Base-by-base conservation (phyloP, 2,797 vertebrate species). In the Borostomias antarcticus region DNA sequence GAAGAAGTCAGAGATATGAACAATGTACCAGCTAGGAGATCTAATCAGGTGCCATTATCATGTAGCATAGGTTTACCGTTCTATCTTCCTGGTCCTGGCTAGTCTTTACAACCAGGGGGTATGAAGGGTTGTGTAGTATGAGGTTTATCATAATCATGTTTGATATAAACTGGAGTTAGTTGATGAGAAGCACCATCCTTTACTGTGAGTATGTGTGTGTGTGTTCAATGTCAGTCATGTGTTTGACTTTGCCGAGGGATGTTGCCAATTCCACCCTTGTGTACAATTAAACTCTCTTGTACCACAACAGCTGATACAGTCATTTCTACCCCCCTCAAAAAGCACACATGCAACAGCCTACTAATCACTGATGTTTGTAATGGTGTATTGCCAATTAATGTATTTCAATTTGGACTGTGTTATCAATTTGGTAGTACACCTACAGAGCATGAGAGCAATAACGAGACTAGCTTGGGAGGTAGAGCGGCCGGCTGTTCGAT, bases 221-320 rank as follows among this genome's bases (percentile, higher is more conserved):
- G 15, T 45, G 40, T 43, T 43, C n/a, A n/a, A 4, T 43, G 40
- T 43, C 40, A 7, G 40, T 15, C 13, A 45, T 1, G 3, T 45
- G 15, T 4, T 4, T 45, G 40, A n/a, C 17, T 45, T 45, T 45
- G 40, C 40, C 15, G 13, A 45, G n/a, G 40, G 40, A 45, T n/a
- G 40, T n/a, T 43, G 40, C 15, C 35, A 43, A 15, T 45, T 17
- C 40, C 40, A 45, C 40, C 40, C 40, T n/a, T 15, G 40, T 6
- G 1, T 62, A 29, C 29, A 28, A 15, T 62, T 33, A 4, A 67
- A 13, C 5, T 64, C 25, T 23, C 10, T 21, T 25, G 1, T 25
- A 19, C 51, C 3, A 68, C 11, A 25, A 40, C 0, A 45, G 57
- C 40, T 54, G n/a, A 54, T 37, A 53, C 35, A 61, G 43, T 53